A percentile compares a stretch with the other conserved stretches of the same genome.
phyloP scores from a whole-genome alignment of 2,888 invertebrate genomes.

The Ariolimax columbianus region DNA sequence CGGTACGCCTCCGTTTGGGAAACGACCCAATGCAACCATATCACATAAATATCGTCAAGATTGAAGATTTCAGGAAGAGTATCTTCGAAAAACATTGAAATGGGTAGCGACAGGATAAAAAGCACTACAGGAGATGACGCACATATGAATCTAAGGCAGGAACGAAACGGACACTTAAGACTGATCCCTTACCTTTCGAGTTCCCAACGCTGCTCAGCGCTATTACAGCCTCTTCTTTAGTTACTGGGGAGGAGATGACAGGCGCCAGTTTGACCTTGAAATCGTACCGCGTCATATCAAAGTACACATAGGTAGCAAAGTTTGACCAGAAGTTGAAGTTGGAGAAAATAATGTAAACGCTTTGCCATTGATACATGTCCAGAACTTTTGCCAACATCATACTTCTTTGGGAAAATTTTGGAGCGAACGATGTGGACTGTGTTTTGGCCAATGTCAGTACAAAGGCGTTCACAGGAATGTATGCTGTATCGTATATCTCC shows the following conservation, averaged over 20 bases:
- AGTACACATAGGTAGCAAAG: slow-evolving; percentile 36
- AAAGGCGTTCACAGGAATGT: slow-evolving; percentile 30
- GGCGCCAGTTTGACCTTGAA: slow-evolving; percentile 15
- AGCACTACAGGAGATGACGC: too few species aligned
- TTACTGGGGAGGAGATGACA: not conserved
- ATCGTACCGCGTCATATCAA: not conserved
- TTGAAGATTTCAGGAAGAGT: too few species aligned
- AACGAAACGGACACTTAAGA: too few species aligned
- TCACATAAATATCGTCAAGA: too few species aligned
- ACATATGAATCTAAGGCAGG: too few species aligned
- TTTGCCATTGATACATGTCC: slow-evolving; percentile 44
- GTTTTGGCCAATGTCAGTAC: not conserved
- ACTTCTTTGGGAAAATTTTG: slow-evolving; percentile 26
- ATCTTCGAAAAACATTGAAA: too few species aligned
- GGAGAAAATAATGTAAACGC: slow-evolving; percentile 8
- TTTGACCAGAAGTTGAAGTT: slow-evolving; percentile 20
- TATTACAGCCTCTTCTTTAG: not conserved
- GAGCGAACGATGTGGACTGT: not conserved
- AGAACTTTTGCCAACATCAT: slow-evolving; percentile 31
- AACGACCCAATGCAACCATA: too few species aligned
- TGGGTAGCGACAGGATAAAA: too few species aligned
- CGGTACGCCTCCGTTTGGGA: too few species aligned
- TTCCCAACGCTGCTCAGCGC: not conserved
- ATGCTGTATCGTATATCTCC: slow-evolving; percentile 39
- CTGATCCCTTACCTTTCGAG: slow-evolving; percentile 20